These are phyloP conservation scores for Aphis gossypii DNA, from an alignment of 1,140 invertebrate genomes.

Conservation along the genomic window DNA sequence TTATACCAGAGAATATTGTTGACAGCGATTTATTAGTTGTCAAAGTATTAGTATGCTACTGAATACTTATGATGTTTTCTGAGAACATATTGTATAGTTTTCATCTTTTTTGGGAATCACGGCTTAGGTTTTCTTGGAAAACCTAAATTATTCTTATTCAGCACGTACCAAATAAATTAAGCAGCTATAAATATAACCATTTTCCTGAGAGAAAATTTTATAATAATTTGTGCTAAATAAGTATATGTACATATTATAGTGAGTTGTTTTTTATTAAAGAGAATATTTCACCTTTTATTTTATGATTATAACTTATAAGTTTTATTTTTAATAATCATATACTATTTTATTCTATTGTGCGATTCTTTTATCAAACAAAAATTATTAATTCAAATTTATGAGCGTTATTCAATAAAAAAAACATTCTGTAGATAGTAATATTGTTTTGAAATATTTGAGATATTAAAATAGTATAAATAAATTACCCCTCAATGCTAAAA, in stretches of 20 bases:
- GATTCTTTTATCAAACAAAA: too few relatives aligned
- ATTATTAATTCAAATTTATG: too few relatives aligned
- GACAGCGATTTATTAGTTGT: not conserved
- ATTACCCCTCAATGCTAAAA: too few relatives aligned
- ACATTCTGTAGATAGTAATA: too few relatives aligned
- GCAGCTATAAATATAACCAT: not conserved
- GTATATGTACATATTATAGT: not conserved
- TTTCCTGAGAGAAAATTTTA: not conserved
- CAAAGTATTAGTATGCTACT: not conserved
- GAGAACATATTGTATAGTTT: not conserved
- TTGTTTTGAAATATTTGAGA: too few relatives aligned
- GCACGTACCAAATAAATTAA: not conserved
- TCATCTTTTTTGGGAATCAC: not conserved
- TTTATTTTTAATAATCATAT: not conserved
- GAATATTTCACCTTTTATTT: not conserved
- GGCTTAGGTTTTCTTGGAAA: not conserved
- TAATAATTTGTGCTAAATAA: not conserved
- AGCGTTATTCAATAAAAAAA: too few relatives aligned
- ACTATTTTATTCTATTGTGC: too few relatives aligned
- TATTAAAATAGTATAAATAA: too few relatives aligned
- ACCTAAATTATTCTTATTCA: not conserved
- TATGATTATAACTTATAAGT: not conserved
- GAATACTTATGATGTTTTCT: not conserved
- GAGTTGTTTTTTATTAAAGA: not conserved
- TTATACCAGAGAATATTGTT: not conserved